Percentiles rank a stretch among this genome's conserved stretches.
Conservation (phyloP, 37 sponge, comb jelly and placozoan species). For the Tethya wilhelma region DNA sequence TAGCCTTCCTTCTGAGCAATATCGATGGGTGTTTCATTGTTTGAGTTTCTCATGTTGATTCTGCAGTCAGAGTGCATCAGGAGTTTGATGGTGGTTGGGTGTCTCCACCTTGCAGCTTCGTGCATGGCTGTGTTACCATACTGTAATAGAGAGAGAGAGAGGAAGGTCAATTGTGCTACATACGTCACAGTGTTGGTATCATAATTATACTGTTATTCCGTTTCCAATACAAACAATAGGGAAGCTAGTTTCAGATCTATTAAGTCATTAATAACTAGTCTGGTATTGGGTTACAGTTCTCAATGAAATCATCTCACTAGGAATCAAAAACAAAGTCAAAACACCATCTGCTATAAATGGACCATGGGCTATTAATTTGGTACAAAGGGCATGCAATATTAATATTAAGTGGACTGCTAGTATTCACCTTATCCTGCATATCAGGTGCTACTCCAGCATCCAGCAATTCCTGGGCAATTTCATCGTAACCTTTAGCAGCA, state of each 20-base stretch:
- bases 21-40: conserved; percentile 65
- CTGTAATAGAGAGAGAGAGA: conserved; percentile 11
- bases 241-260: no score
- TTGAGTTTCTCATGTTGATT: conserved; percentile 57
- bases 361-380: no score
- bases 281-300: no score
- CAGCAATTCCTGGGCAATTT: conserved; percentile 60
- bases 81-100: conserved; percentile 40
- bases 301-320: no score
- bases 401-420: not conserved
- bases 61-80: conserved; percentile 67
- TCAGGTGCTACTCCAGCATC: conserved; percentile 68
- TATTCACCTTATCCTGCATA: conserved; percentile 60
- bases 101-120: conserved; percentile 40
- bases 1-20: conserved; percentile 50
- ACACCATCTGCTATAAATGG: no score
- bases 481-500: conserved; percentile 56
- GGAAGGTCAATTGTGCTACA: not conserved
- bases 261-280: no score
- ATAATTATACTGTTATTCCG: no score
- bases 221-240: no score
- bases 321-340: no score
- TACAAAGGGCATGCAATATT: no score
- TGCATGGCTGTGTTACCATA: conserved; percentile 75
- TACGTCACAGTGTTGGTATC: no score